Evolutionary conservation across 1,140 invertebrate species (phyloP), one percentile per base, ranked within the genome.

Genomic region (Lerema accius): DNA sequence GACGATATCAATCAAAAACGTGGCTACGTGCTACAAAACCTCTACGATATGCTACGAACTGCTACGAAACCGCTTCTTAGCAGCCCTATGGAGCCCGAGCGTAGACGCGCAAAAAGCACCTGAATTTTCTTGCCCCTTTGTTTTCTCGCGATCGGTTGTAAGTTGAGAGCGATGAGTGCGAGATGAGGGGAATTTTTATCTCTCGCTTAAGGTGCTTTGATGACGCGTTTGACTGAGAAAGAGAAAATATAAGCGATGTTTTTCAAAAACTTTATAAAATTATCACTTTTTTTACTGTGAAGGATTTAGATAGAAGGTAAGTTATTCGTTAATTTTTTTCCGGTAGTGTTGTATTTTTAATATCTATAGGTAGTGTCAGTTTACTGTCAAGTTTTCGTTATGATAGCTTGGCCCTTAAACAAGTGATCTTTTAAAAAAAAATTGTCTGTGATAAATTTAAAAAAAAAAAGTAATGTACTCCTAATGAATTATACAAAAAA

Each of bases 131-230:
- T 40, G 28, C 28, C 28, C 17, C 56, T 49, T 60, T 60, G 43
- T 59, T 59, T 59, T 59, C 32, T 16, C 14, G 42, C 28, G 42
- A 58, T 58, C 55, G 55, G 42, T 43, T 64, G 51, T 56, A 58
- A 46, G 40, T 63, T 63, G 19, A 48, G 42, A 40, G 17, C 17
- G 55, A 58, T 58, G 55, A 58, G 55, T 58, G 55, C 14, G 15
- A 46, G 55, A 58, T 58, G 55, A 58, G 55, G 42, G 55, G 42
- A 58, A 58, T 58, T 58, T 58, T 58, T 58, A 58, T 58, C 55
- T 58, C 6, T 15, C 42, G 42, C 28, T 58, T 46, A 58, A 58
- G 55, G 42, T 46, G 26, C 17, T 45, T 58, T 43, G n/a, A 26
- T 40, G 4, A 43, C 42, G 10, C 46, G 53, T 35, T 32, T 7